phyloP scores from a whole-genome alignment of 2,113 vertebrate genomes.

The Abramis brama region DNA sequence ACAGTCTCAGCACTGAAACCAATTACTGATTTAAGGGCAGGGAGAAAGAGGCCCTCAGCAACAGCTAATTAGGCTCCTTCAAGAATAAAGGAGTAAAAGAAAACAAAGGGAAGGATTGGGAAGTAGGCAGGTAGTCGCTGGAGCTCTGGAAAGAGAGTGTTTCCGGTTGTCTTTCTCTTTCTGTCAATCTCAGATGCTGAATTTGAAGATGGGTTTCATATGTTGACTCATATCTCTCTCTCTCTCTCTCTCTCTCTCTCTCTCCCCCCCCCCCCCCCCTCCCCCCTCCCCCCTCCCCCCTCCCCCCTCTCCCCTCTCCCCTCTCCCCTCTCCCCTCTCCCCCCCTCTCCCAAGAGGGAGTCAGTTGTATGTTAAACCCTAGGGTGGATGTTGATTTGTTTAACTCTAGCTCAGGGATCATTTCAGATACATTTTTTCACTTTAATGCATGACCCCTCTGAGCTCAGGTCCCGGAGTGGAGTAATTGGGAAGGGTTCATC shows the following conservation, averaged over 20 bases:
- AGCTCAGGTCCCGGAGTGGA: conserved; percentile 52
- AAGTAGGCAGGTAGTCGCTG: conserved; percentile 81
- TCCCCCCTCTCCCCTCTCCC: rapidly evolving
- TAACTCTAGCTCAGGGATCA: conserved; percentile 77
- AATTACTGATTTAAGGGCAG: conserved; percentile 99
- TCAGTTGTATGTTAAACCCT: conserved; percentile 21
- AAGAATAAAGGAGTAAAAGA: conserved; percentile 97
- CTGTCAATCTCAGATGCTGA: conserved; percentile 35
- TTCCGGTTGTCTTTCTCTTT: conserved; percentile 8
- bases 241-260: too few species aligned
- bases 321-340: too few species aligned
- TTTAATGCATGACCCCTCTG: conserved; percentile 80
- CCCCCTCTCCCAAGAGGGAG: not conserved
- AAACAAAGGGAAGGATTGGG: conserved; percentile 82
- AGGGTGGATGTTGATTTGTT: conserved; percentile 34
- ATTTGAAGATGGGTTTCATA: not conserved
- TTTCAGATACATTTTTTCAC: conserved; percentile 89
- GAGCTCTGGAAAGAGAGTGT: conserved; percentile 14
- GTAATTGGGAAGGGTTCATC: conserved; percentile 83
- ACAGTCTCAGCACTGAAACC: conserved; percentile 97
- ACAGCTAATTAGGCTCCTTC: conserved; percentile 98
- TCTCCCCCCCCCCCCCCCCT: too few species aligned
- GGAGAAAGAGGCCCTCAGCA: conserved; percentile 89
- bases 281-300: too few species aligned
- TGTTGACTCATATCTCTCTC: not conserved